Conservation (phyloP, 2,113 vertebrate species). For the Paracanthobrama guichenoti region DNA sequence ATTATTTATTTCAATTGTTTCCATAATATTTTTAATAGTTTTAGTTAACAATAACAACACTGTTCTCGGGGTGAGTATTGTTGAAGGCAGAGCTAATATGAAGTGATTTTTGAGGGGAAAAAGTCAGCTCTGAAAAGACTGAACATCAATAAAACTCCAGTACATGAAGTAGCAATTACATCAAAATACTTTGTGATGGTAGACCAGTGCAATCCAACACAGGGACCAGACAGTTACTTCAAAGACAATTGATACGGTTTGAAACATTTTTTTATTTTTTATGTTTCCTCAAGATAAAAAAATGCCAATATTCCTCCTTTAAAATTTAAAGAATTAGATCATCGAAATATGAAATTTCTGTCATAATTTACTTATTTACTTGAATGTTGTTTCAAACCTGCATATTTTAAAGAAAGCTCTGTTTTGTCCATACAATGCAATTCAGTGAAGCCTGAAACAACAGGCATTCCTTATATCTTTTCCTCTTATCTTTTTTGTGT, state of each 20-base stretch:
- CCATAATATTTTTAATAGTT: background rate
- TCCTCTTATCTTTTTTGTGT: background rate
- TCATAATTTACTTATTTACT: background rate
- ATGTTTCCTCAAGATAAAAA: background rate
- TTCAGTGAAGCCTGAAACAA: background rate
- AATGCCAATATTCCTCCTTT: background rate
- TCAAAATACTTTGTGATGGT: too few species aligned
- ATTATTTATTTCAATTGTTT: too few species aligned
- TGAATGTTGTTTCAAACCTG: background rate
- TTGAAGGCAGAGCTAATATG: background rate
- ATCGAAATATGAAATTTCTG: background rate
- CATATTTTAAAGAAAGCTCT: background rate
- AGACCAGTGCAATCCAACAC: too few species aligned
- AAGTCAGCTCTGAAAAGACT: too few species aligned
- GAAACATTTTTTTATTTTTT: too few species aligned
- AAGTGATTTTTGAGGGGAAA: background rate
- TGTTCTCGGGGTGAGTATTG: background rate
- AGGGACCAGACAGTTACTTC: background rate
- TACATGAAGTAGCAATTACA: too few species aligned
- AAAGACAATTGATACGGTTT: background rate
- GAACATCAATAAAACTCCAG: too few species aligned
- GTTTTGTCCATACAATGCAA: background rate
- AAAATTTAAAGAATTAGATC: background rate
- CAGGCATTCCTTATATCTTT: background rate
- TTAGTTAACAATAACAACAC: background rate